Base-by-base conservation (phyloP, 2,888 invertebrate species). In the Parnassius smintheus region DNA sequence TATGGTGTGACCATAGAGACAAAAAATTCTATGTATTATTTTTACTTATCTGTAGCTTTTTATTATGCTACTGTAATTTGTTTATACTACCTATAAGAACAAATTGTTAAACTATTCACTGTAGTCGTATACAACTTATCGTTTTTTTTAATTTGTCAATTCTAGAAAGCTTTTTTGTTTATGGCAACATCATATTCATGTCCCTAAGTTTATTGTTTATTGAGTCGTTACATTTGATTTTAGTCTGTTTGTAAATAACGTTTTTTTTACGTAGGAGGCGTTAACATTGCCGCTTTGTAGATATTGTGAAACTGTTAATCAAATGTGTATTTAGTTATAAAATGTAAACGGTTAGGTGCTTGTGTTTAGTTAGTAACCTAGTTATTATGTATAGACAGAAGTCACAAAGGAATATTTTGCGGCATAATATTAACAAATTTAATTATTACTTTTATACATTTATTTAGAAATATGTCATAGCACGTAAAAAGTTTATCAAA, bases 211-310 rank as follows among this genome's bases (percentile, higher is more conserved):
- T 22, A 52, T 25, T 22, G 42, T 12, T 51, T 42, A 42, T 25
- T 35, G 35, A 4, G 35, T 35, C 35, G 35, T 35, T 35, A 35
- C 35, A 35, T 22, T 12, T 54, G 57, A 65, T 60, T 58, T 65
- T 71, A 73, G 69, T 75, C 71, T 77, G 77, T 78, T 77, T 75
- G 72, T 75, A 60, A 70, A 69, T 73, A 75, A 70, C 65, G 48
- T 66, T 22, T 70, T 50, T 67, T 65, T 54, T n/a, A 59, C 54
- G 13, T 55, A 63, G 54, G 44, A 46, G 53, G 54, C 58, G 18
- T 56, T 71, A 70, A 66, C 62, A 51, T 53, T 51, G 58, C 10
- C 53, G 71, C 73, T 68, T 70, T 45, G 44, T 64, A 60, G 59
- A 61, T 61, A 64, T 18, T 46, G 57, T 57, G 51, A 52, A 42